Evolutionary conservation across 1,140 invertebrate species (phyloP), one percentile per base, ranked within the genome.

Genomic region (Drosophila ercepeae): DNA sequence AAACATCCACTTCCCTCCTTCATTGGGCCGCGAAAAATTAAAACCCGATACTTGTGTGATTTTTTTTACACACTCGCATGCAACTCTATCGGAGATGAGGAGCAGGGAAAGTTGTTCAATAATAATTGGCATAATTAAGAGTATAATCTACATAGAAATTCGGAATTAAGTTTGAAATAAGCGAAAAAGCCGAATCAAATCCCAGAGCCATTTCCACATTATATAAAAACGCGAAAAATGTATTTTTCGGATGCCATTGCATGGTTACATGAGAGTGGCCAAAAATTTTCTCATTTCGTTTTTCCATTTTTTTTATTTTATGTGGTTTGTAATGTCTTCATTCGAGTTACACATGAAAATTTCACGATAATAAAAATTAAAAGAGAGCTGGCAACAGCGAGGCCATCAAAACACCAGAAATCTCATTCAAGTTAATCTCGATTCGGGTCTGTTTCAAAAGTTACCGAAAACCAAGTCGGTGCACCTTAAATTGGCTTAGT

Each of bases 161-260:
- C 39, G 16, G 67, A 67, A 82, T 63, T 51, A 73, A 63, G 27
- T 65, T 65, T 8, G 3, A 65, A 65, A 82, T 76, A 55, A 73
- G 16, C 55, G 52, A 82, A 76, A 53, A 58, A 27, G 29, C 57
- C 57, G 18, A 65, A 65, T 50, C 32, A 61, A 73, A 23, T 52
- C 45, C 14, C 36, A 55, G 73, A 78, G 48, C 21, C 39, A 82
- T 68, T 82, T 82, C 44, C 61, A 72, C 60, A 59, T 82, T 82
- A 82, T 36, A 82, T 82, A 82, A 82, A 82, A 63, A 81, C 78
- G 74, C 78, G 36, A 67, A 67, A 67, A 67, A 67, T 67, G 21
- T 64, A 82, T 41, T 64, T 70, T 82, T 82, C 42, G 53, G 57
- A 69, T 76, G 67, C 70, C 54, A 71, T 44, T 29, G 45, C 53